Conservation (phyloP, 2,888 invertebrate genomes). For the Magallana nippona region DNA sequence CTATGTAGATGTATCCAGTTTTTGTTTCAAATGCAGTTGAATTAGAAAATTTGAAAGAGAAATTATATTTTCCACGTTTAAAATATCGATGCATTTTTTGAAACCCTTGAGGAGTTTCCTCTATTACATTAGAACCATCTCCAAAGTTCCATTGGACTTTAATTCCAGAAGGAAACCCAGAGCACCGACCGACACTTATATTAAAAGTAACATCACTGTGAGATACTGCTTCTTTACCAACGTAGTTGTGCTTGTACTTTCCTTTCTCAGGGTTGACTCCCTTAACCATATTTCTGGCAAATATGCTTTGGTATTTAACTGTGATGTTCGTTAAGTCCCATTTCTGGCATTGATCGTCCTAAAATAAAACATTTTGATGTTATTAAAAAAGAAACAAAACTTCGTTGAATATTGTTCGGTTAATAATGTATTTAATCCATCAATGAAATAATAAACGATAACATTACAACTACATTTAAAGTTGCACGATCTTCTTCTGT, state of each 20-base stretch:
- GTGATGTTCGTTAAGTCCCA: background rate
- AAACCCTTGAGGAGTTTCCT: background rate
- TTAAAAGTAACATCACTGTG: too few species aligned
- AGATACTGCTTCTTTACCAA: too few species aligned
- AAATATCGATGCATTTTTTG: background rate
- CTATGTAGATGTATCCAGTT: background rate
- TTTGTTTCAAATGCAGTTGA: background rate
- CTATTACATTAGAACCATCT: background rate
- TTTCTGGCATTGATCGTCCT: background rate
- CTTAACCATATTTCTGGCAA: background rate
- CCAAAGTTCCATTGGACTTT: background rate
- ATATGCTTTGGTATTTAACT: background rate
- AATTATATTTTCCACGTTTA: background rate
- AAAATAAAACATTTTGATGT: background rate
- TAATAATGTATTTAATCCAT: too few species aligned
- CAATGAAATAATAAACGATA: too few species aligned
- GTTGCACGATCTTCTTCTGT: too few species aligned
- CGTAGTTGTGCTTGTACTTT: background rate
- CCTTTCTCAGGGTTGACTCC: background rate
- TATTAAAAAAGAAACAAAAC: too few species aligned
- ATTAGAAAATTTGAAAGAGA: background rate
- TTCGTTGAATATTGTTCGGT: too few species aligned
- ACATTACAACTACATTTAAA: too few species aligned
- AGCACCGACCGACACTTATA: too few species aligned
- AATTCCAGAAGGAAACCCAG: background rate